Conservation (phyloP, 2,797 vertebrate species). For the Erpetoichthys calabaricus region DNA sequence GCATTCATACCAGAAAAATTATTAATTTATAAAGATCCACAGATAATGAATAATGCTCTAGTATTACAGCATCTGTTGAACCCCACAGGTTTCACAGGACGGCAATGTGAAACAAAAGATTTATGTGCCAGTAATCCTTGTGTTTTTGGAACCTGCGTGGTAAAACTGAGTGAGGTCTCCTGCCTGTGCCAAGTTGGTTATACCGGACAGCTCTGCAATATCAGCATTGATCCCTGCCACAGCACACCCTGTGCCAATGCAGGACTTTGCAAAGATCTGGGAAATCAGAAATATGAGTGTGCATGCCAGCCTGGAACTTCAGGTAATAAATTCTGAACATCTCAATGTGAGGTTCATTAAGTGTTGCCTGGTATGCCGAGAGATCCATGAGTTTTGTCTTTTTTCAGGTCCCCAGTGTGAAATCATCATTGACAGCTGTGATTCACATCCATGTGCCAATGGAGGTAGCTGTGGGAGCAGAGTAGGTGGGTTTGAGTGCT, state of each 20-base stretch:
- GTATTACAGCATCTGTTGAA: too few relatives aligned
- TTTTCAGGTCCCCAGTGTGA: background rate
- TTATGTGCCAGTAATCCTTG: background rate
- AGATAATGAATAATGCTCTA: too few relatives aligned
- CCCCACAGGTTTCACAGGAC: background rate
- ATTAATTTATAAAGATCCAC: too few relatives aligned
- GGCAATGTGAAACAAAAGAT: background rate
- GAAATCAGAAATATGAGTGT: slow-evolving; percentile 21
- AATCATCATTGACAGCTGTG: background rate
- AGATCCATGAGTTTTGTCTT: background rate
- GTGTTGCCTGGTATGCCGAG: too few relatives aligned
- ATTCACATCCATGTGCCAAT: too few relatives aligned
- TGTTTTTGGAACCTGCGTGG: background rate
- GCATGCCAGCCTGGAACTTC: slow-evolving; percentile 21
- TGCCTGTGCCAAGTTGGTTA: slow-evolving; percentile 17
- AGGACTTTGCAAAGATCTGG: slow-evolving; percentile 11
- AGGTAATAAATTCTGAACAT: slow-evolving; percentile 3
- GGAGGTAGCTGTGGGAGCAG: too few relatives aligned
- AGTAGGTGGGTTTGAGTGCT: too few relatives aligned
- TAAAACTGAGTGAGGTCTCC: background rate
- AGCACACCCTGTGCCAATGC: slow-evolving; percentile 27
- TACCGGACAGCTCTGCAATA: slow-evolving; percentile 24
- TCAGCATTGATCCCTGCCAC: slow-evolving; percentile 24
- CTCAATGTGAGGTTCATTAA: too few relatives aligned
- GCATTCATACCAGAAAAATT: too few relatives aligned